These are phyloP conservation scores for Arbacia lixula DNA, from an alignment of 53 echinoderm and acorn worm species.

Conservation along the genomic window DNA sequence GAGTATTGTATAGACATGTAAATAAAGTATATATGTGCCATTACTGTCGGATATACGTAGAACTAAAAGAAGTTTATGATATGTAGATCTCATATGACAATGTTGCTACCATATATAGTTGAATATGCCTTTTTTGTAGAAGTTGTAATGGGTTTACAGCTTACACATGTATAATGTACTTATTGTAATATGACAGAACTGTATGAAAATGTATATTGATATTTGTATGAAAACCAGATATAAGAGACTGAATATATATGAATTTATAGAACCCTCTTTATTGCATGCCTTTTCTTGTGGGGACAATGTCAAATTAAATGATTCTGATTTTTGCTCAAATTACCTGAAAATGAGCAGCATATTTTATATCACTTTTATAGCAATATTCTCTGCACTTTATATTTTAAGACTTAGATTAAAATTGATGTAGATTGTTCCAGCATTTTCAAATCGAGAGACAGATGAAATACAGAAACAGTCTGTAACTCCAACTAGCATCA, in stretches of 20 bases:
- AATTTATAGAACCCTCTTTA: constrained; percentile 4
- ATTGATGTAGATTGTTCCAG: too few species aligned
- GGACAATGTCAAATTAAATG: too few species aligned
- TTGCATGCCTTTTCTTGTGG: constrained; percentile 39
- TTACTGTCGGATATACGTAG: constrained; percentile 4
- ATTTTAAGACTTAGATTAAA: too few species aligned
- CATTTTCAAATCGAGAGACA: too few species aligned
- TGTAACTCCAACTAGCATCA: constrained; percentile 24
- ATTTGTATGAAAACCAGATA: constrained; percentile 15
- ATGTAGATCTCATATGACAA: constrained; percentile 29
- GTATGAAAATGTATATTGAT: constrained; percentile 9
- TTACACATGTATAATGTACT: constrained; percentile 28
- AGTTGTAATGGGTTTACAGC: constrained; percentile 39
- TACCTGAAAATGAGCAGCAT: neutral
- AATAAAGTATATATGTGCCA: constrained; percentile 49
- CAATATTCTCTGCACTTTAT: constrained; percentile 26
- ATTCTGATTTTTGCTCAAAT: too few species aligned
- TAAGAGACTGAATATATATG: constrained; percentile 7
- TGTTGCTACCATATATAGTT: neutral
- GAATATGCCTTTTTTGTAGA: constrained; percentile 38
- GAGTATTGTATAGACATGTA: constrained; percentile 41
- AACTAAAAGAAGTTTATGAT: constrained; percentile 3
- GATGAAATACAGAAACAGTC: too few species aligned
- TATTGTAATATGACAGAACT: neutral
- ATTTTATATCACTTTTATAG: constrained; percentile 35